A percentile compares a stretch with the other conserved stretches of the same genome.
Conservation (phyloP, 1,140 invertebrate species). For the Zelostemma sp. region DNA sequence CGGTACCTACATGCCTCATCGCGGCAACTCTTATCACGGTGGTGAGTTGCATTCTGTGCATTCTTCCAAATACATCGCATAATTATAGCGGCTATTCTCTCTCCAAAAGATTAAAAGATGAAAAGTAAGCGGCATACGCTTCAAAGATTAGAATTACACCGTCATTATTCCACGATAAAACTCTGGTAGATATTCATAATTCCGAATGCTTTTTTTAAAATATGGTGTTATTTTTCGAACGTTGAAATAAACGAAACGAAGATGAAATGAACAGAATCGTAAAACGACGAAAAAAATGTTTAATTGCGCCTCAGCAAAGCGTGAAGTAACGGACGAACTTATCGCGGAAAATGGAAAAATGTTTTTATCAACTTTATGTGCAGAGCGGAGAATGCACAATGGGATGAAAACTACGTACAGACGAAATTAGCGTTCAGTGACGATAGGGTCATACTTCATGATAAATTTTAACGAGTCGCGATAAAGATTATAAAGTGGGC, state of each 20-base stretch:
- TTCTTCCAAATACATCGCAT: too few species aligned
- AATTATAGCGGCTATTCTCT: too few species aligned
- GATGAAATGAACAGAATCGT: too few species aligned
- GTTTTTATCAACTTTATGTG: conserved; percentile 7
- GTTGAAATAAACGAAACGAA: too few species aligned
- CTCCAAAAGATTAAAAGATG: too few species aligned
- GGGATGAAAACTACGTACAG: conserved; percentile 23
- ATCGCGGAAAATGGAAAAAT: conserved; percentile 11
- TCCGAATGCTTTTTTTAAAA: too few species aligned
- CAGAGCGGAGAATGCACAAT: conserved; percentile 5
- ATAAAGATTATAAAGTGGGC: conserved; percentile 28
- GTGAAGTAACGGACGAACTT: background rate
- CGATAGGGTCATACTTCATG: conserved; percentile 33
- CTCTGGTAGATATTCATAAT: too few species aligned
- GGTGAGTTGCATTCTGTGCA: conserved; percentile 54
- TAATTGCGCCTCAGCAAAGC: background rate
- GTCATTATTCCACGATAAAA: too few species aligned
- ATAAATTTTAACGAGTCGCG: conserved; percentile 34
- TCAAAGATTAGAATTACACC: too few species aligned
- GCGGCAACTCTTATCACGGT: conserved; percentile 62
- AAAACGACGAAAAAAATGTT: too few species aligned
- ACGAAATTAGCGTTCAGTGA: conserved; percentile 39
- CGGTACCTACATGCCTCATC: conserved; percentile 58
- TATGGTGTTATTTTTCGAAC: too few species aligned
- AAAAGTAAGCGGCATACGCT: too few species aligned